Evolutionary conservation across 64 coral and sea anemone species (phyloP).

Genomic region (Pocillopora damicornis): DNA sequence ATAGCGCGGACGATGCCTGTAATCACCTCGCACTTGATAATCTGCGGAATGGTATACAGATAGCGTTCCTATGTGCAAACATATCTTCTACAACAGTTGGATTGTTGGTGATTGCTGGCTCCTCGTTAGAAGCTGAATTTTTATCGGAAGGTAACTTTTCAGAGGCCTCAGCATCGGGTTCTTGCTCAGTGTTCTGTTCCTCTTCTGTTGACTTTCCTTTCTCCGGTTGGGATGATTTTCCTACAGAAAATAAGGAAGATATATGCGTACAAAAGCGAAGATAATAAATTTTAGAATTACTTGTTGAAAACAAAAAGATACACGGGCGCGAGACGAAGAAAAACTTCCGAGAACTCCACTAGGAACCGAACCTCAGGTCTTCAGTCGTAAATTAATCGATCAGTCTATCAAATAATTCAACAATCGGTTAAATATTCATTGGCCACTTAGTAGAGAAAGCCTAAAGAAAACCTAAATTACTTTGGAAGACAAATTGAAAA

Average conservation of each 20-base stretch:
- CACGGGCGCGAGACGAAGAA: no score
- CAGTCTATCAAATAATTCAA: no score
- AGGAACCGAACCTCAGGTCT: no score
- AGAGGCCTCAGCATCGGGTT: not conserved
- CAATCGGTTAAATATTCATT: no score
- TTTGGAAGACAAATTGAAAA: no score
- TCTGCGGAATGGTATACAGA: constrained; percentile 51
- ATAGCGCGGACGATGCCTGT: not conserved
- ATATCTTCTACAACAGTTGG: constrained; percentile 57
- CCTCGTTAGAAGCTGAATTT: not conserved
- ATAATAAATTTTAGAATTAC: not conserved
- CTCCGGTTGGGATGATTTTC: not conserved
- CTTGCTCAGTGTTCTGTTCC: not conserved
- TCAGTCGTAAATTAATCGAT: no score
- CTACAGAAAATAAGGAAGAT: not conserved
- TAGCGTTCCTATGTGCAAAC: constrained; percentile 44
- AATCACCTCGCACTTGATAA: constrained; percentile 65
- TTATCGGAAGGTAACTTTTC: not conserved
- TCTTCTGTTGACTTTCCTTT: not conserved
- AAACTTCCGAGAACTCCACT: no score
- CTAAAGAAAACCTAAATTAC: no score
- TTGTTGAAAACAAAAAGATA: no score
- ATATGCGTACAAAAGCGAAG: not conserved
- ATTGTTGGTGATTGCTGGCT: constrained; percentile 29
- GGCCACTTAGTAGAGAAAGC: no score